phyloP scores from a whole-genome alignment of 2,888 invertebrate genomes.

The Drosophila paramelanica region DNA sequence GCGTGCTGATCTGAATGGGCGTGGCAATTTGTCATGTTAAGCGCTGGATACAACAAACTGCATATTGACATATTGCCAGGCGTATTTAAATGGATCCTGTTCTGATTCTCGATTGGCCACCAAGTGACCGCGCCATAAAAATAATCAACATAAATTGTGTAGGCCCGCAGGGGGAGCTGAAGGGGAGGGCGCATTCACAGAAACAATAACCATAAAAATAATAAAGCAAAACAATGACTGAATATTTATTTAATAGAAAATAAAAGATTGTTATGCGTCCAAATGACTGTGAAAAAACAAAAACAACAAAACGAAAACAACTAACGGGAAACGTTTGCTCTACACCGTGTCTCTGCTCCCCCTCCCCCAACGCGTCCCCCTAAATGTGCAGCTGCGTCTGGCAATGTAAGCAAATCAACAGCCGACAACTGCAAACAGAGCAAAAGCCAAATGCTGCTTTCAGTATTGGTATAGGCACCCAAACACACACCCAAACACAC shows the following conservation, averaged over 20 bases:
- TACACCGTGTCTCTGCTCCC: conserved; percentile 1
- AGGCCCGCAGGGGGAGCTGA: conserved; percentile 13
- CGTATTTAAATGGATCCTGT: conserved; percentile 67
- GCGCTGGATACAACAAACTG: conserved; percentile 56
- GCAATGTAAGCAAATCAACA: conserved; percentile 72
- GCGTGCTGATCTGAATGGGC: conserved; percentile 47
- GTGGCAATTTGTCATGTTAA: conserved; percentile 76
- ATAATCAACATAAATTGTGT: conserved; percentile 79
- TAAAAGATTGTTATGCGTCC: conserved; percentile 61
- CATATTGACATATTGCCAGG: conserved; percentile 72
- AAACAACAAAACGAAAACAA: conserved; percentile 25
- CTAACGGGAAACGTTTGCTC: conserved; percentile 39
- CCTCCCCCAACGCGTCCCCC: background rate
- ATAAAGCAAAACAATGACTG: conserved; percentile 78
- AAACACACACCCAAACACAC: background rate
- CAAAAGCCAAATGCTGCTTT: conserved; percentile 68
- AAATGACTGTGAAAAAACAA: conserved; percentile 68
- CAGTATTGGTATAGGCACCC: conserved; percentile 59
- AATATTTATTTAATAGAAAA: conserved; percentile 66
- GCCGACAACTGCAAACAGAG: conserved; percentile 60
- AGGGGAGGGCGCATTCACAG: conserved; percentile 37
- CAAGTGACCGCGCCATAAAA: conserved; percentile 78
- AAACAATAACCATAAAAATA: conserved; percentile 80
- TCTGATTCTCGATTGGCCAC: conserved; percentile 68
- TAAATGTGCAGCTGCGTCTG: conserved; percentile 67